phyloP scores from a whole-genome alignment of 2,113 vertebrate species.

The Aldabrachelys gigantea region DNA sequence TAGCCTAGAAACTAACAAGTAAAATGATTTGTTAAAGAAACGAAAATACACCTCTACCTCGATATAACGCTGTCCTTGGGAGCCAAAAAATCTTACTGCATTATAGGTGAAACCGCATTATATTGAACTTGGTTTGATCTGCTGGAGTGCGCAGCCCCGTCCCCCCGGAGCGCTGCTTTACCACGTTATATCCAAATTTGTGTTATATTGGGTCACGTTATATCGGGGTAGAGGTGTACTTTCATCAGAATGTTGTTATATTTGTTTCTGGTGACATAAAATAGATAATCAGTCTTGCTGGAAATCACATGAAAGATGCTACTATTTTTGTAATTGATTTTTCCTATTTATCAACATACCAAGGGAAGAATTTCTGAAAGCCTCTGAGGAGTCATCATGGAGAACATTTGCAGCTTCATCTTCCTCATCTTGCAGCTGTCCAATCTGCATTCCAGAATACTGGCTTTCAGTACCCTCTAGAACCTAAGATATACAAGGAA shows the following conservation, averaged over 20 bases:
- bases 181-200: too few species aligned
- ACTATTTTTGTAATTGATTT: background rate
- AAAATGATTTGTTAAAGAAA: background rate
- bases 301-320: background rate
- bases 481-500: constrained; percentile 77
- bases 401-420: constrained; percentile 83
- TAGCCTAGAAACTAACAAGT: background rate
- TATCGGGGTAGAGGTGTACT: background rate
- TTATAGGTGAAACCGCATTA: too few species aligned
- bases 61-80: too few species aligned
- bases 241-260: background rate
- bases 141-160: too few species aligned
- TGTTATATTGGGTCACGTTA: too few species aligned
- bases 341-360: constrained; percentile 76
- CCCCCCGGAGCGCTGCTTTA: too few species aligned
- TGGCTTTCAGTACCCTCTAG: constrained; percentile 92
- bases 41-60: background rate
- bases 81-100: too few species aligned
- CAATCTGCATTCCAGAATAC: constrained; percentile 90
- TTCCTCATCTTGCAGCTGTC: constrained; percentile 91
- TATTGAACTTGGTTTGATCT: too few species aligned
- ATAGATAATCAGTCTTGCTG: background rate
- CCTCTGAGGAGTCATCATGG: constrained; percentile 69
- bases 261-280: background rate
- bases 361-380: constrained; percentile 83